These are phyloP conservation scores for Ochropleura leucogaster DNA, from an alignment of 2,888 invertebrate genomes.

Conservation along the genomic window DNA sequence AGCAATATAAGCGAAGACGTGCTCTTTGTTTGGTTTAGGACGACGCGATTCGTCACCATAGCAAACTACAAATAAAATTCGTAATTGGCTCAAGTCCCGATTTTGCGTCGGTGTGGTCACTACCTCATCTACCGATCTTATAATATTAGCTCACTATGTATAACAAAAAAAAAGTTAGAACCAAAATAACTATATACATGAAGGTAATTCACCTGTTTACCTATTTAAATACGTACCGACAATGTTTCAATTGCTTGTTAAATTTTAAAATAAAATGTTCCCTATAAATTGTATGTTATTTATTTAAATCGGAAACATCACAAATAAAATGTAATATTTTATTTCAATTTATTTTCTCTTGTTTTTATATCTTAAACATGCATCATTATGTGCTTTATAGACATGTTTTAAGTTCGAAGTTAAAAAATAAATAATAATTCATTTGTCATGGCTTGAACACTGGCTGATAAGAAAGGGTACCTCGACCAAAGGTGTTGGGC, in stretches of 20 bases:
- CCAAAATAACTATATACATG: neutral
- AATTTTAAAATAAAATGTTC: slow-evolving; percentile 41
- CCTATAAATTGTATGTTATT: slow-evolving; percentile 38
- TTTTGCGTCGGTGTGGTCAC: neutral
- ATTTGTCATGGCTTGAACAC: slow-evolving; percentile 22
- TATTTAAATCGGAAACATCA: slow-evolving; percentile 55
- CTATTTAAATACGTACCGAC: neutral
- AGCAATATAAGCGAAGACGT: neutral
- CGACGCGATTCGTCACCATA: neutral
- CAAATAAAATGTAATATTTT: slow-evolving; percentile 40
- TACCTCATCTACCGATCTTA: neutral
- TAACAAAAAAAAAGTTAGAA: neutral
- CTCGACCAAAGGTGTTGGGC: neutral
- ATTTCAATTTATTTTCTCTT: slow-evolving; percentile 60
- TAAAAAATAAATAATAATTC: slow-evolving; percentile 37
- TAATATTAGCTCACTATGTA: neutral
- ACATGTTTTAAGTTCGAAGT: slow-evolving; percentile 31
- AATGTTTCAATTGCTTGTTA: slow-evolving; percentile 27
- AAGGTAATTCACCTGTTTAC: neutral
- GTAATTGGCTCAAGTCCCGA: neutral
- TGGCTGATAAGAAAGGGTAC: slow-evolving; percentile 24
- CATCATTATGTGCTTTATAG: slow-evolving; percentile 34
- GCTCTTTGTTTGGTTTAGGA: neutral
- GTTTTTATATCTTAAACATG: slow-evolving; percentile 45
- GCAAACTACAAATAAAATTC: neutral